These are phyloP conservation scores for Amphiprion percula DNA, from an alignment of 2,113 vertebrate species.

Conservation along the genomic window DNA sequence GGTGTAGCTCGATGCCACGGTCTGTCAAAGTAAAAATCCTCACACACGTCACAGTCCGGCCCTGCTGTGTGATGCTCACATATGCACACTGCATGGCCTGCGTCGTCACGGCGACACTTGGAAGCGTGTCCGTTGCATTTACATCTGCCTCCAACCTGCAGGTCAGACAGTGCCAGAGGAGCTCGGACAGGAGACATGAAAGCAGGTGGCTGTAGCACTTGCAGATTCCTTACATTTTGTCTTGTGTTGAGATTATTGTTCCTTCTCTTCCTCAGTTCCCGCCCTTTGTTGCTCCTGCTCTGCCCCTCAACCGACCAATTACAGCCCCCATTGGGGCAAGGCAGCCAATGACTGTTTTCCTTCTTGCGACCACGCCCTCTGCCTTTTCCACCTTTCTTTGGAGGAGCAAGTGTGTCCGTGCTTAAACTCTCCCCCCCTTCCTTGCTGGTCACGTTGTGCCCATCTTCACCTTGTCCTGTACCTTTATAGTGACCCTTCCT, in stretches of 20 bases:
- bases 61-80: slow-evolving; percentile 89
- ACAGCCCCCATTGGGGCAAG: slow-evolving; percentile 74
- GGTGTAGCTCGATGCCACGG: slow-evolving; percentile 90
- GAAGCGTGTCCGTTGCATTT: slow-evolving; percentile 91
- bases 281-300: slow-evolving; percentile 60
- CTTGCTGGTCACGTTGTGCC: slow-evolving; percentile 83
- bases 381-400: slow-evolving; percentile 68
- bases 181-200: slow-evolving; percentile 23
- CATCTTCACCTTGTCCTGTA: slow-evolving; percentile 68
- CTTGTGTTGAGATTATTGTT: slow-evolving; percentile 76
- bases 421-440: slow-evolving; percentile 59
- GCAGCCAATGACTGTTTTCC: slow-evolving; percentile 62
- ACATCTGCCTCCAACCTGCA: slow-evolving; percentile 89
- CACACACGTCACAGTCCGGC: slow-evolving; percentile 87
- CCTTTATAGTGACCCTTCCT: slow-evolving; percentile 74
- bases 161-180: slow-evolving; percentile 83
- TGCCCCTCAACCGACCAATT: slow-evolving; percentile 77
- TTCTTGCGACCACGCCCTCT: slow-evolving; percentile 72
- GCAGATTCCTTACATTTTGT: slow-evolving; percentile 55
- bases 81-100: slow-evolving; percentile 81
- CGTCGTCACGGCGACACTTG: slow-evolving; percentile 81
- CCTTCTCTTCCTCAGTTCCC: slow-evolving; percentile 82
- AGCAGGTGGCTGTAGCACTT: slow-evolving; percentile 35
- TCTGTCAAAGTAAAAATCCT: slow-evolving; percentile 87
- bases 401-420: slow-evolving; percentile 4